Evolutionary conservation across 2,113 vertebrate genomes (phyloP).

Genomic region (Notothenia coriiceps): DNA sequence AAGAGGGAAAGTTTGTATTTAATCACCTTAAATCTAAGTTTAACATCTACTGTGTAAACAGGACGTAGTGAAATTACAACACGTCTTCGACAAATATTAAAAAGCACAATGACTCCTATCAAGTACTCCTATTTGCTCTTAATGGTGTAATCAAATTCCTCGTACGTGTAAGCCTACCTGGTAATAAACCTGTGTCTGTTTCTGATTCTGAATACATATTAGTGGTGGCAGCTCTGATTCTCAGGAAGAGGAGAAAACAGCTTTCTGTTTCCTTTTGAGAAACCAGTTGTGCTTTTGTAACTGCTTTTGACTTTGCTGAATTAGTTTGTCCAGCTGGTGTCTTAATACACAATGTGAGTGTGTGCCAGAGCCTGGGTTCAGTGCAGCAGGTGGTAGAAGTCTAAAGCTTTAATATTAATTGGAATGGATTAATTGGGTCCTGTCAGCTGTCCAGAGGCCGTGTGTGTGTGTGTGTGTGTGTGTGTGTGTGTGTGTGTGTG

Average conservation of each 20-base stretch:
- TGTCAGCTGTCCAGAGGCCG: slow-evolving; percentile 11
- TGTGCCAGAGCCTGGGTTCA: neutral
- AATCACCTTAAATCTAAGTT: too few relatives aligned
- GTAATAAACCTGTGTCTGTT: too few relatives aligned
- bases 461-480: too few relatives aligned
- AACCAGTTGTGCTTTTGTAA: neutral
- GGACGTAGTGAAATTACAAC: too few relatives aligned
- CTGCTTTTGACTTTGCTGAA: neutral
- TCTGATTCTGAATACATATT: neutral
- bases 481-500: too few relatives aligned
- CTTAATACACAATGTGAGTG: neutral
- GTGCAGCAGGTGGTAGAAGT: slow-evolving; percentile 28
- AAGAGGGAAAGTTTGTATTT: too few relatives aligned
- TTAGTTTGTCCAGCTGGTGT: neutral
- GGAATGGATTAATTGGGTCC: slow-evolving; percentile 23
- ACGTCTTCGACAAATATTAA: too few relatives aligned
- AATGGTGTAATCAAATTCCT: neutral
- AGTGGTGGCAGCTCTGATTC: neutral
- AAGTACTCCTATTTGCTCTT: neutral
- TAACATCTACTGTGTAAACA: too few relatives aligned
- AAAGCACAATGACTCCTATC: neutral
- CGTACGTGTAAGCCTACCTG: too few relatives aligned
- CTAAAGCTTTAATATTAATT: slow-evolving; percentile 27
- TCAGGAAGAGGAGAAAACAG: neutral
- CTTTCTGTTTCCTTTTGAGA: neutral